Conservation (phyloP, 64 coral and sea anemone genomes). For the Actinia tenebrosa region DNA sequence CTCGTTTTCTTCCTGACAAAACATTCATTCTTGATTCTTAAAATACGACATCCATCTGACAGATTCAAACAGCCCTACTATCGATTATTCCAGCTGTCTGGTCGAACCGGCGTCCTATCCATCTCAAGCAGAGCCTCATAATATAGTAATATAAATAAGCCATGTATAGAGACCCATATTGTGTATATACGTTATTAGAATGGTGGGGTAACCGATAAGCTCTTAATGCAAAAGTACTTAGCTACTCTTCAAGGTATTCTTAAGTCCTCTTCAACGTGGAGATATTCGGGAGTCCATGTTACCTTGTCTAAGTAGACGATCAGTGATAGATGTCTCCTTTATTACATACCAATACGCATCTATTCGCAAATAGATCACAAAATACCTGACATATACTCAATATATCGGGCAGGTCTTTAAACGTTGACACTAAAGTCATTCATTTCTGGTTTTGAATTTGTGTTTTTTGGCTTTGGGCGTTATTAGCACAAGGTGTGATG, state of each 20-base stretch:
- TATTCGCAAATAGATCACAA: neutral
- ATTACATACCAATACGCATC: constrained; percentile 4
- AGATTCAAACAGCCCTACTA: neutral
- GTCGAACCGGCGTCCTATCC: neutral
- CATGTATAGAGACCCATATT: neutral
- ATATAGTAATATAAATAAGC: constrained; percentile 8
- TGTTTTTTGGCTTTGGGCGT: neutral
- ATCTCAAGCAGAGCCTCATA: neutral
- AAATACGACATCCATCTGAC: neutral
- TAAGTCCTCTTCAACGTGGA: neutral
- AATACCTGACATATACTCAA: neutral
- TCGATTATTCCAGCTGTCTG: constrained; percentile 1
- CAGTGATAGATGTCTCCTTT: constrained; percentile 5
- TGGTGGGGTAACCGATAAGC: constrained; percentile 19
- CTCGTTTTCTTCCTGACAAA: neutral
- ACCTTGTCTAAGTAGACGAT: constrained; percentile 16
- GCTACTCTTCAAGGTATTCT: neutral
- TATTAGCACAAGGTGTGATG: neutral
- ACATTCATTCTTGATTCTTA: neutral
- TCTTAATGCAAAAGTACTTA: constrained; percentile 6
- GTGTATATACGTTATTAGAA: neutral
- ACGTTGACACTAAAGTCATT: constrained; percentile 6
- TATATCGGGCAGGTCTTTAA: neutral
- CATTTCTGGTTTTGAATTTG: neutral
- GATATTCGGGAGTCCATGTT: neutral